A percentile compares a stretch with the other conserved stretches of the same genome.
Conservation (phyloP, 30 jellyfish, hydroid and myxozoan species). For the Aurelia sp. region DNA sequence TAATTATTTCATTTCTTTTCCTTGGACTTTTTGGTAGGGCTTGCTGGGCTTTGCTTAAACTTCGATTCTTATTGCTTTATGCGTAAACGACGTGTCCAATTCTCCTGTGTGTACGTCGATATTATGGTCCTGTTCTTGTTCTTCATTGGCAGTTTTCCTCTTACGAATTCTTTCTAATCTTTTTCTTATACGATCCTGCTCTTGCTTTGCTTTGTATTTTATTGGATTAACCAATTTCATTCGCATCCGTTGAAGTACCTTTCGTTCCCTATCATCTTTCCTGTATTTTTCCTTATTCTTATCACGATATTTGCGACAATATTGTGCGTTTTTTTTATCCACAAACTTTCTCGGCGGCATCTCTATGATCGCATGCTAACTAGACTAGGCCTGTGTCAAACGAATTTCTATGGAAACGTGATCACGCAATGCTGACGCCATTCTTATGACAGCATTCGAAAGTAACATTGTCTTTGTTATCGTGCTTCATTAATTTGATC, state of each 20-base stretch:
- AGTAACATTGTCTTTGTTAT: too few relatives aligned
- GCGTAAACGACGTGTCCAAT: conserved; percentile 14
- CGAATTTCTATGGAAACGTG: too few relatives aligned
- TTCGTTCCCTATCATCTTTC: background rate
- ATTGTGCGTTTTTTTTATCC: background rate
- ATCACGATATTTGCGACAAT: conserved; percentile 3
- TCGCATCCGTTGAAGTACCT: background rate
- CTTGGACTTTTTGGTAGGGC: conserved; percentile 55
- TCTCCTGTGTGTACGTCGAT: background rate
- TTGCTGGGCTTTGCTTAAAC: conserved; percentile 37
- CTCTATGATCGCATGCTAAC: too few relatives aligned
- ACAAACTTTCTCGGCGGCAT: too few relatives aligned
- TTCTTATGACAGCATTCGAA: too few relatives aligned
- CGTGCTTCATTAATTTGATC: too few relatives aligned
- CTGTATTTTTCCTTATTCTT: background rate
- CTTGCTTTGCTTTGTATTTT: background rate
- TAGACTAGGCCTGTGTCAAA: too few relatives aligned
- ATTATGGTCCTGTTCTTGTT: background rate
- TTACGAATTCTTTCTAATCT: background rate
- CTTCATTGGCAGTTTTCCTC: conserved; percentile 7
- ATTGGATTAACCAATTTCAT: background rate
- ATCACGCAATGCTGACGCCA: too few relatives aligned
- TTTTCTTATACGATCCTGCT: too few relatives aligned
- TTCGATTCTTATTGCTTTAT: conserved; percentile 41
- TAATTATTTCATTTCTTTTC: conserved; percentile 10